Percentiles rank a stretch among this genome's conserved stretches.
Conservation (phyloP, 2,113 vertebrate species). For the Progne subis region DNA sequence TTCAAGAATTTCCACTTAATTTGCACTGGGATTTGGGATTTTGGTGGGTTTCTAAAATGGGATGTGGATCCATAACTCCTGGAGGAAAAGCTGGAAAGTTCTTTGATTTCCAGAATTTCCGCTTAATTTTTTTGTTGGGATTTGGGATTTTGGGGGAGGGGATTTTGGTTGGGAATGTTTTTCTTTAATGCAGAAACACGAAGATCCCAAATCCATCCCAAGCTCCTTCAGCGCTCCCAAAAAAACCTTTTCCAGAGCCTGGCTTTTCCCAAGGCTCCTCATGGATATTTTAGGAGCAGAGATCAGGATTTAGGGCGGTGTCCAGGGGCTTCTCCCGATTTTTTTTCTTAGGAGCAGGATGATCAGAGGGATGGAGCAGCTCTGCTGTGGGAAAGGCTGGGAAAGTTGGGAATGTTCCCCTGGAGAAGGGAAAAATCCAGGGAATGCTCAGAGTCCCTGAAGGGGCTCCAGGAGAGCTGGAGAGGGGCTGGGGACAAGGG, state of each 20-base stretch:
- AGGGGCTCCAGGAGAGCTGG: background rate
- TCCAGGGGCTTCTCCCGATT: too few relatives aligned
- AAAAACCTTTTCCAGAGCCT: background rate
- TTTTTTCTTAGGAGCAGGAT: fast-evolving
- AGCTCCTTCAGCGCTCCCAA: fast-evolving
- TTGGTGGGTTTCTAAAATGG: background rate
- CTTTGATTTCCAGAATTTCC: background rate
- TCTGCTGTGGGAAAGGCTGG: background rate
- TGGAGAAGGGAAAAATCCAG: background rate
- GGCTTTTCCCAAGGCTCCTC: background rate
- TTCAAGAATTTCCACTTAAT: background rate
- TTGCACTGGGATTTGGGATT: background rate
- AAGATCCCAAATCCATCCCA: background rate
- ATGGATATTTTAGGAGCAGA: background rate
- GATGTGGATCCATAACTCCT: background rate
- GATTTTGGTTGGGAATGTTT: too few relatives aligned
- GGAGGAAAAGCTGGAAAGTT: background rate
- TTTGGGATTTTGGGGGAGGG: background rate
- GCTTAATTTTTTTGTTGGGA: background rate
- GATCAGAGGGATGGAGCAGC: background rate
- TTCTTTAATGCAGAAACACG: fast-evolving
- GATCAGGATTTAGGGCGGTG: background rate
- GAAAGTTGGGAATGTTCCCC: background rate
- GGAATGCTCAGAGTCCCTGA: fast-evolving
- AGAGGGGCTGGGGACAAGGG: background rate